Percentiles rank a stretch among this genome's conserved stretches.
phyloP scores from a whole-genome alignment of 2,797 vertebrate species.

The Periparus ater region DNA sequence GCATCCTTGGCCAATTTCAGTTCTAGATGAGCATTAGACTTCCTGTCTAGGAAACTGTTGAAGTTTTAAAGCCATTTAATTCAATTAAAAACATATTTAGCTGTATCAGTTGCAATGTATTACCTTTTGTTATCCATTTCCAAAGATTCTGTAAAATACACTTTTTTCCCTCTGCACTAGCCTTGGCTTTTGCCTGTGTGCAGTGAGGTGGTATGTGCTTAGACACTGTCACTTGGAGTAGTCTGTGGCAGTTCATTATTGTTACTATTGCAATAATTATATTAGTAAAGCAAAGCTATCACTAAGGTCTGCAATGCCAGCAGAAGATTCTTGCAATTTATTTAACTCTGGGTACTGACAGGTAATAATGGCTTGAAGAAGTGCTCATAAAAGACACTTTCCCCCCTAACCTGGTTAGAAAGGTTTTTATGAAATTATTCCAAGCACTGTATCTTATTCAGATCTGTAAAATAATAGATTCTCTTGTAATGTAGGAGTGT shows the following conservation, averaged over 20 bases:
- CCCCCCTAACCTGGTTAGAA: background rate
- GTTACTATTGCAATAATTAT: background rate
- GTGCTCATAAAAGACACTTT: background rate
- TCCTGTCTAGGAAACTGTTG: background rate
- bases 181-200: background rate
- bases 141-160: background rate
- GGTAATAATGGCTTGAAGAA: conserved; percentile 28
- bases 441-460: background rate
- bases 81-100: background rate
- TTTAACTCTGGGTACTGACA: background rate
- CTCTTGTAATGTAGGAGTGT: background rate
- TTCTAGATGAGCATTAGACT: background rate
- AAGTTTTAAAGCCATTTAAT: background rate
- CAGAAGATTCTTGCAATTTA: background rate
- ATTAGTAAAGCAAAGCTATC: background rate
- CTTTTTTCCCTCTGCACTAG: background rate
- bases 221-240: background rate
- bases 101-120: background rate
- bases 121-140: background rate
- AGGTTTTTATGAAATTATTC: background rate
- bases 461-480: background rate
- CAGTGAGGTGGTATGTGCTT: background rate
- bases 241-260: background rate
- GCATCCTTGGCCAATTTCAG: background rate
- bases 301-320: background rate